phyloP scores from a whole-genome alignment of 2,113 vertebrate species.

The Ploceus nigricollis region DNA sequence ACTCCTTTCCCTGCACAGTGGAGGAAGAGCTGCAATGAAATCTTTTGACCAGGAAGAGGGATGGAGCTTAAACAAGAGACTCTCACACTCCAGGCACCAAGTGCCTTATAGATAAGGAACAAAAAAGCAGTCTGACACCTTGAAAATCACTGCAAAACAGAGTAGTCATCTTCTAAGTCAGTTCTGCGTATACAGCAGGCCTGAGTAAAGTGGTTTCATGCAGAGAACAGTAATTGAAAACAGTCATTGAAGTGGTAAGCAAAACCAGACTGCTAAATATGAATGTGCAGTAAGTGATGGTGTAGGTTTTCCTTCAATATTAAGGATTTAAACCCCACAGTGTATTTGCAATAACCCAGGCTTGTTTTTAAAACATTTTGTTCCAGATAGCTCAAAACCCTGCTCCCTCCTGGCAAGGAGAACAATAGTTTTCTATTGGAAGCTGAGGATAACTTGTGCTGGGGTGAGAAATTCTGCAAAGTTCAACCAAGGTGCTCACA shows the following conservation, averaged over 20 bases:
- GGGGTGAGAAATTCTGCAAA: neutral
- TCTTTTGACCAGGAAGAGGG: neutral
- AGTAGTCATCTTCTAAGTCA: slow-evolving; percentile 25
- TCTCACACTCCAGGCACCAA: neutral
- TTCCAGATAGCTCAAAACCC: slow-evolving; percentile 37
- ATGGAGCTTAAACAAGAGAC: neutral
- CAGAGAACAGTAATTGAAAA: slow-evolving; percentile 54
- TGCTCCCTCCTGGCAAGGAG: slow-evolving; percentile 15
- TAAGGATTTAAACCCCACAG: slow-evolving; percentile 22
- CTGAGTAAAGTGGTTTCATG: slow-evolving; percentile 37
- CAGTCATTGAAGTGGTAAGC: slow-evolving; percentile 53
- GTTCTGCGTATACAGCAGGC: slow-evolving; percentile 1
- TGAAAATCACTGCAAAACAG: slow-evolving; percentile 30
- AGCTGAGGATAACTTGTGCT: slow-evolving; percentile 20
- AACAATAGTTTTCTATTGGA: slow-evolving; percentile 29
- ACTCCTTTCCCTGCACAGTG: neutral
- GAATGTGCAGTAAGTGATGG: slow-evolving; percentile 6
- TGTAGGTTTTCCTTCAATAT: slow-evolving; percentile 37
- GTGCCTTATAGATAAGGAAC: neutral
- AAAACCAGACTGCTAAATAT: slow-evolving; percentile 40
- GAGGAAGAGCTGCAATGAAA: neutral
- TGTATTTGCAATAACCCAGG: slow-evolving; percentile 25
- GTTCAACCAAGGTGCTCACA: neutral
- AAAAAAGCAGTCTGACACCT: neutral
- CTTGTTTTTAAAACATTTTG: slow-evolving; percentile 40